A percentile compares a stretch with the other conserved stretches of the same genome.
phyloP scores from a whole-genome alignment of 2,113 vertebrate genomes.

The Thalassoma bifasciatum region DNA sequence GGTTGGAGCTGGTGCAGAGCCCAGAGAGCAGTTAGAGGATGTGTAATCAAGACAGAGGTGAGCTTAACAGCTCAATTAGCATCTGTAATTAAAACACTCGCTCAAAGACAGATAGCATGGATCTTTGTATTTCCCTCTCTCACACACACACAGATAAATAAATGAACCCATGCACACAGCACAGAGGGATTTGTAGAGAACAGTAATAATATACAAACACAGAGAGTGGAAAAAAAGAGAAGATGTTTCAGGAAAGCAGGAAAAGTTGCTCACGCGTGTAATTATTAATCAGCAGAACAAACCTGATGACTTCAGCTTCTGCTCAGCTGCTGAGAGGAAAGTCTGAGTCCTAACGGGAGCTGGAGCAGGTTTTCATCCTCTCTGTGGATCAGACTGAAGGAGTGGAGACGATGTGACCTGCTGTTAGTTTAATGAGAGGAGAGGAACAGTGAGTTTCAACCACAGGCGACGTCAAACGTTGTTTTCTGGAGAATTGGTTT shows the following conservation, averaged over 20 bases:
- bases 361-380: neutral
- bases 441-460: neutral
- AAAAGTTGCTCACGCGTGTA: slow-evolving; percentile 37
- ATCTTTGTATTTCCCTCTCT: neutral
- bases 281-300: slow-evolving; percentile 56
- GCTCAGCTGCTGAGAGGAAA: neutral
- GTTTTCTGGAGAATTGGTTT: too few species aligned
- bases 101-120: slow-evolving; percentile 49
- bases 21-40: slow-evolving; percentile 52
- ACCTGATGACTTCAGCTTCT: slow-evolving; percentile 1
- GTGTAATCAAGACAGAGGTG: slow-evolving; percentile 66
- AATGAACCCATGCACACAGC: too few species aligned
- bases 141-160: neutral
- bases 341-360: neutral
- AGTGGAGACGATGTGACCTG: neutral
- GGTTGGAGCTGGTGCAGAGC: slow-evolving; percentile 21
- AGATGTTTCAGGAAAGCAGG: slow-evolving; percentile 26
- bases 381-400: neutral
- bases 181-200: too few species aligned
- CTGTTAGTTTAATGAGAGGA: neutral
- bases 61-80: slow-evolving; percentile 72
- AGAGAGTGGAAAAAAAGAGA: slow-evolving; percentile 11
- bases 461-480: too few species aligned
- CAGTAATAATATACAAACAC: neutral
- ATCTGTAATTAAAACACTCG: slow-evolving; percentile 64